phyloP scores from a whole-genome alignment of 2,888 invertebrate genomes.

The Leucophenga maculata region DNA sequence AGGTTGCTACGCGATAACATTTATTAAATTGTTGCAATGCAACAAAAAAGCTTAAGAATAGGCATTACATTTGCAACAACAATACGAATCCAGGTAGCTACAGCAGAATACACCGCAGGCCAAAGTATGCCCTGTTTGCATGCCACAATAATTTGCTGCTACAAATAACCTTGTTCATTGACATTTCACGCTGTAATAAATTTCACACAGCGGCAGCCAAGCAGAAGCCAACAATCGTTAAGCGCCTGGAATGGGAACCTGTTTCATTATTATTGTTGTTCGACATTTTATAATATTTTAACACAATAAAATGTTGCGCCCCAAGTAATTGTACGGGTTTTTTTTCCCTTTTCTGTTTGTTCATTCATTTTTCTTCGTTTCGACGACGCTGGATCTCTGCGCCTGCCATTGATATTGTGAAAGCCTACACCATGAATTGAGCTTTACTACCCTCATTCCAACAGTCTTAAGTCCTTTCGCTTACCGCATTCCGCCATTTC shows the following conservation, averaged over 20 bases:
- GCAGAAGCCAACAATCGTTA: conserved; percentile 9
- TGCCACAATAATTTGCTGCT: neutral
- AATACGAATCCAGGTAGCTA: neutral
- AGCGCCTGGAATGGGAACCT: neutral
- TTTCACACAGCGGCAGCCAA: conserved; percentile 26
- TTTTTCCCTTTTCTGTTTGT: neutral
- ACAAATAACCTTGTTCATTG: conserved; percentile 31
- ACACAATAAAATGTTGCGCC: conserved; percentile 39
- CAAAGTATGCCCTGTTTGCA: neutral
- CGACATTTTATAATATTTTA: conserved; percentile 24
- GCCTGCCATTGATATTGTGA: too few relatives aligned
- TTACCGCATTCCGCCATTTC: neutral
- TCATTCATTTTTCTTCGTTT: neutral
- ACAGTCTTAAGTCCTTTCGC: neutral
- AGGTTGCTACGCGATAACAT: too few relatives aligned
- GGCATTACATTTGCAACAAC: neutral
- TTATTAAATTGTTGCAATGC: too few relatives aligned
- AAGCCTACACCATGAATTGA: too few relatives aligned
- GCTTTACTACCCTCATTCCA: neutral
- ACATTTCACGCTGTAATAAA: conserved; percentile 41
- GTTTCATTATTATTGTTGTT: conserved; percentile 24
- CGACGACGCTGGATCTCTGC: neutral
- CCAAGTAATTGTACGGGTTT: conserved; percentile 37
- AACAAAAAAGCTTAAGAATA: too few relatives aligned
- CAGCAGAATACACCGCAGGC: too few relatives aligned